These are phyloP conservation scores for Hapalemur alaotrensis DNA, from an alignment of 2,797 vertebrate genomes.

Conservation along the genomic window DNA sequence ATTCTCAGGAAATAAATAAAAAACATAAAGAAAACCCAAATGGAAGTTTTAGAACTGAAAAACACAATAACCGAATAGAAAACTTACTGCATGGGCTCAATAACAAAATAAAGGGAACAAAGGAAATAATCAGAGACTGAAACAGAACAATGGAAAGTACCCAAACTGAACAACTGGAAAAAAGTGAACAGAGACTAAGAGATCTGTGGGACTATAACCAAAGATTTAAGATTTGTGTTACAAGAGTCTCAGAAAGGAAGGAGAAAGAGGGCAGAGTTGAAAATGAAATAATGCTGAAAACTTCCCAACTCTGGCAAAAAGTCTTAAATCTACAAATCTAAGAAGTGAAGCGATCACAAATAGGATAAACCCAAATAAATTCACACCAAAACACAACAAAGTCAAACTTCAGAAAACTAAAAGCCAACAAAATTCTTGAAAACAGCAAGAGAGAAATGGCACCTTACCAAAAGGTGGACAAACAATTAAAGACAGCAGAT, in stretches of 20 bases:
- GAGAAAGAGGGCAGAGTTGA: not conserved
- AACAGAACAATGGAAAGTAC: not conserved
- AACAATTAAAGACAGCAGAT: not conserved
- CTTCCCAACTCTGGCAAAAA: not conserved
- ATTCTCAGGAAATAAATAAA: not conserved
- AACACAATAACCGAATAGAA: not conserved
- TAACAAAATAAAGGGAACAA: not conserved
- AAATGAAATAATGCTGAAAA: not conserved
- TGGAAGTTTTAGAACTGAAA: not conserved
- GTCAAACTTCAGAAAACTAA: not conserved
- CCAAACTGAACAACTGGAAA: not conserved
- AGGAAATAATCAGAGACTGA: not conserved
- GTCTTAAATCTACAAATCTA: not conserved
- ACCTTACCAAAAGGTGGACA: not conserved
- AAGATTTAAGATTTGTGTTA: not conserved
- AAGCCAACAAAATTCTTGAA: not conserved
- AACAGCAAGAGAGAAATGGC: not conserved
- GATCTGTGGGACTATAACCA: not conserved
- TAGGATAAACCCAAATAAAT: not conserved
- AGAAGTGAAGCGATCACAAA: not conserved
- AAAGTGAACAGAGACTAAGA: not conserved
- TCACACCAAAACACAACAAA: not conserved
- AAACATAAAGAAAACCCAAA: not conserved
- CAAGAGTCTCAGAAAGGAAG: not conserved
- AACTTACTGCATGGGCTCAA: not conserved